phyloP scores from a whole-genome alignment of 2,797 vertebrate species.

The Poecilia wingei region DNA sequence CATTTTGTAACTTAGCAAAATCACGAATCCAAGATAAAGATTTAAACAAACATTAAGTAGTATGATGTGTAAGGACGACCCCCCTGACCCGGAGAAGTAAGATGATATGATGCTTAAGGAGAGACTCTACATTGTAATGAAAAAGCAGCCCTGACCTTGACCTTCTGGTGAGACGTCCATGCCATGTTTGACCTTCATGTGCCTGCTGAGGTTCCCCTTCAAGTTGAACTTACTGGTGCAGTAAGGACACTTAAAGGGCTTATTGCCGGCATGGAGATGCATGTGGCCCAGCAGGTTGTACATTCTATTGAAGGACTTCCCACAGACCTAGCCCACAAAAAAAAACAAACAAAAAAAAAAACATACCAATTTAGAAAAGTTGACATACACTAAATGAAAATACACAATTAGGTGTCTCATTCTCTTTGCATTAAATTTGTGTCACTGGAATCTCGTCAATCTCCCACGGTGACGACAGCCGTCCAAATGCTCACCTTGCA shows the following conservation, averaged over 20 bases:
- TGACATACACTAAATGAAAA: neutral
- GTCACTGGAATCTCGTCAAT: neutral
- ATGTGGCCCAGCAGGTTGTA: conserved; percentile 99
- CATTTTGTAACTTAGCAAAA: neutral
- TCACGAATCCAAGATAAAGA: neutral
- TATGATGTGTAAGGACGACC: too few species aligned
- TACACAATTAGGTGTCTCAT: neutral
- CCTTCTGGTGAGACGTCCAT: conserved; percentile 95
- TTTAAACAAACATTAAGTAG: neutral
- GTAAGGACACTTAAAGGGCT: conserved; percentile 98
- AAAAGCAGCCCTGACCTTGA: conserved; percentile 82
- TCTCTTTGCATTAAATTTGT: neutral
- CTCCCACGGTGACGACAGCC: neutral
- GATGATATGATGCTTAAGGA: neutral
- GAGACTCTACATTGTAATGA: neutral
- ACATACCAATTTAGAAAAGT: neutral
- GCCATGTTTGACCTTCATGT: conserved; percentile 98
- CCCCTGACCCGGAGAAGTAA: too few species aligned
- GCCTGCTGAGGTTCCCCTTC: conserved; percentile 97
- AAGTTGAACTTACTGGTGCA: conserved; percentile 99
- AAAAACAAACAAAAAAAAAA: neutral
- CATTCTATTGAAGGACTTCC: conserved; percentile 98
- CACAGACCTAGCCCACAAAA: conserved; percentile 87
- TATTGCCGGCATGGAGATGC: conserved; percentile 96
- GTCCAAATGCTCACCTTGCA: conserved; percentile 86